phyloP scores from a whole-genome alignment of 2,113 vertebrate genomes.

The Cygnus atratus region DNA sequence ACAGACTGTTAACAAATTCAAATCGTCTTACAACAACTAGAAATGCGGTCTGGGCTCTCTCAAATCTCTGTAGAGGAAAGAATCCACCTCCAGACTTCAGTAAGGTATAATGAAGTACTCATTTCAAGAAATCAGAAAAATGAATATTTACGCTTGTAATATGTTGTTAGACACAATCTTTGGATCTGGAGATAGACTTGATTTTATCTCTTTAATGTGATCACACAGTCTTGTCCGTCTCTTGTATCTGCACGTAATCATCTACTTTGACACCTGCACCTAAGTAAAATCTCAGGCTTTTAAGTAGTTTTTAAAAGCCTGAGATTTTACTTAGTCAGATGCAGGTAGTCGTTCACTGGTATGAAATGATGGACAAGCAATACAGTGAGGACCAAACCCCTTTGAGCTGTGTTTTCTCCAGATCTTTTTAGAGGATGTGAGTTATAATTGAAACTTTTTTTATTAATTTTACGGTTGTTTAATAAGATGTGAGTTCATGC shows the following conservation, averaged over 20 bases:
- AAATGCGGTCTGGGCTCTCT: slow-evolving; percentile 93
- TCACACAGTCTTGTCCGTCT: background rate
- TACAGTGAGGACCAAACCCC: background rate
- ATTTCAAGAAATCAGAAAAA: background rate
- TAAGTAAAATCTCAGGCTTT: no score
- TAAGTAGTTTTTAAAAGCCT: background rate
- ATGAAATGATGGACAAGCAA: background rate
- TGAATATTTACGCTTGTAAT: background rate
- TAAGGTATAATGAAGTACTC: slow-evolving; percentile 78
- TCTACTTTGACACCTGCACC: background rate
- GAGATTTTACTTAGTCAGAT: background rate
- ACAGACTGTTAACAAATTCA: slow-evolving; percentile 87
- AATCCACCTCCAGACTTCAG: slow-evolving; percentile 92
- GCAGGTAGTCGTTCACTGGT: background rate
- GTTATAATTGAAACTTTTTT: background rate
- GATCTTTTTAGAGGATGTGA: background rate
- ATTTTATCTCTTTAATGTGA: background rate
- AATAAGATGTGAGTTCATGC: background rate
- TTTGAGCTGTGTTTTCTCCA: background rate
- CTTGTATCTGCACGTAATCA: background rate
- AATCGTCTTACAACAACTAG: slow-evolving; percentile 91
- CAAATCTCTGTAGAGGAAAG: slow-evolving; percentile 92
- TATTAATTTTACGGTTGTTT: background rate
- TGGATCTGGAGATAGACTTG: background rate
- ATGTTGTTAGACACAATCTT: background rate